Percentiles rank a stretch among this genome's conserved stretches.
phyloP scores from a whole-genome alignment of 2,888 invertebrate species.

The Galeruca laticollis region DNA sequence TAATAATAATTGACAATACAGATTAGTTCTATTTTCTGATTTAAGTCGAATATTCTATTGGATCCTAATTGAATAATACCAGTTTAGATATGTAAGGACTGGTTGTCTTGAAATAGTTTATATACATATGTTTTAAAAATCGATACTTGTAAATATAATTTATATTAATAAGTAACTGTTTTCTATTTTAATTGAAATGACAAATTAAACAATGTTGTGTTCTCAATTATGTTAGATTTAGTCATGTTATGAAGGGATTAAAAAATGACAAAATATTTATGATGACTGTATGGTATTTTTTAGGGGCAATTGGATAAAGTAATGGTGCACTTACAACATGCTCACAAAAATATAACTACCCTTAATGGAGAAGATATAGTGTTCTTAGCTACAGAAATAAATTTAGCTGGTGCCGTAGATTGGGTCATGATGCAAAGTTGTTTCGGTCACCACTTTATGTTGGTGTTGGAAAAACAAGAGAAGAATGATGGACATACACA shows the following conservation, averaged over 20 bases:
- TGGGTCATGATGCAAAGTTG: slow-evolving; percentile 99
- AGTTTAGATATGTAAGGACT: no score
- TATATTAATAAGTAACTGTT: no score
- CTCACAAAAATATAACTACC: slow-evolving; percentile 98
- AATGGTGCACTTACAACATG: slow-evolving; percentile 97
- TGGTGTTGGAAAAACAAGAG: slow-evolving; percentile 98
- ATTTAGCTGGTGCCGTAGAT: slow-evolving; percentile 98
- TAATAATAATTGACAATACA: no score
- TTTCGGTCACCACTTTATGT: slow-evolving; percentile 99
- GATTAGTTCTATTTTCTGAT: no score
- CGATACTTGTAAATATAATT: no score
- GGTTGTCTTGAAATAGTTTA: no score
- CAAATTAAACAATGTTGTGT: no score
- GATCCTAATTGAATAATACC: no score
- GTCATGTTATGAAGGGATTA: background rate
- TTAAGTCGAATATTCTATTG: background rate
- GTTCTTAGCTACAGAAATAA: slow-evolving; percentile 99
- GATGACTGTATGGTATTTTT: slow-evolving; percentile 1
- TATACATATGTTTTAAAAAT: no score
- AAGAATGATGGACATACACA: slow-evolving; percentile 97
- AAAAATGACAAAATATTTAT: background rate
- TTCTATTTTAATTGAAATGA: no score
- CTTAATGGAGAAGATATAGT: slow-evolving; percentile 99
- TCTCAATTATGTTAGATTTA: no score
- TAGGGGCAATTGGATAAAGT: slow-evolving; percentile 94